These are phyloP conservation scores for Neelides sp. DNA, from an alignment of 1,140 invertebrate genomes.

Conservation along the genomic window DNA sequence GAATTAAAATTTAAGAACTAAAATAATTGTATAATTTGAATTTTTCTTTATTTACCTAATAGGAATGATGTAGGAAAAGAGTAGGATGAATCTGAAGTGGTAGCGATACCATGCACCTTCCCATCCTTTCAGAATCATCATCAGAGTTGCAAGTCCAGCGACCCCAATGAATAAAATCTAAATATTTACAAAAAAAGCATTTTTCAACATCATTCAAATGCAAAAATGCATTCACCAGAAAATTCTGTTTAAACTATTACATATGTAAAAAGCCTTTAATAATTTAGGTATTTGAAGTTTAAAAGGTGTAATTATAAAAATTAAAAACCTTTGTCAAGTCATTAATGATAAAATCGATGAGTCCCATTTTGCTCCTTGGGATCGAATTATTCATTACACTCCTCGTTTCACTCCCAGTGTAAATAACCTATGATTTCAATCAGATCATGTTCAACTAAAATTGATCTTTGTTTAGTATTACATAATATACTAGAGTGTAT, in stretches of 20 bases:
- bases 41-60: slow-evolving; percentile 54
- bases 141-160: slow-evolving; percentile 74
- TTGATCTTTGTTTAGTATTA: no score
- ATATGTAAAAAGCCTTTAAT: slow-evolving; percentile 13
- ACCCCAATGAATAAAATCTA: slow-evolving; percentile 78
- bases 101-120: slow-evolving; percentile 92
- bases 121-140: slow-evolving; percentile 93
- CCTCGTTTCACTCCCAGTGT: slow-evolving; percentile 90
- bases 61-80: slow-evolving; percentile 99
- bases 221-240: background rate
- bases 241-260: slow-evolving; percentile 13
- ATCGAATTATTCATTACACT: slow-evolving; percentile 97
- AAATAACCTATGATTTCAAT: no score
- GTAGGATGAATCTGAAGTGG: slow-evolving; percentile 86
- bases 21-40: slow-evolving; percentile 5
- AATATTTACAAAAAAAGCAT: slow-evolving; percentile 30
- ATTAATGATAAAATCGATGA: slow-evolving; percentile 91
- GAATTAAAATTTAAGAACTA: background rate
- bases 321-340: slow-evolving; percentile 79
- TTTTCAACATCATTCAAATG: background rate
- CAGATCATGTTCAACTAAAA: no score
- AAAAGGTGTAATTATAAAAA: background rate
- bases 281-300: background rate
- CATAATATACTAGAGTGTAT: no score
- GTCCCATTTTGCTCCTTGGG: slow-evolving; percentile 60